Conservation (phyloP, 2,797 vertebrate genomes). For the Parambassis ranga region DNA sequence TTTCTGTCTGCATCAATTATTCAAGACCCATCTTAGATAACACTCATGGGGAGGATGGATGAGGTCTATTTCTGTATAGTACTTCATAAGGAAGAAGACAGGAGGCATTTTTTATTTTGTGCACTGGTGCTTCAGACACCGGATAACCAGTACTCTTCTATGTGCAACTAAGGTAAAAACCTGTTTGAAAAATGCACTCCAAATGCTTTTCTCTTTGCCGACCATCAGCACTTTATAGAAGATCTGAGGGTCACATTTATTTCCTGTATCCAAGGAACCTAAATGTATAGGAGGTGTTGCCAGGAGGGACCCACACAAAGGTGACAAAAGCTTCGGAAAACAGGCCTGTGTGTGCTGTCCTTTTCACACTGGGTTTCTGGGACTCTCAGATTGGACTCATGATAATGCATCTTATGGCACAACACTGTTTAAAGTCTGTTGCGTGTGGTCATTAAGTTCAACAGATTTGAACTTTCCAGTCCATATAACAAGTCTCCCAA, state of each 20-base stretch:
- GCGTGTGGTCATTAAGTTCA: conserved; percentile 6
- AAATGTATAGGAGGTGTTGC: conserved; percentile 54
- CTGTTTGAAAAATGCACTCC: conserved; percentile 60
- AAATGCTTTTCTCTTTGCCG: conserved; percentile 40
- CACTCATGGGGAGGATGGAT: conserved; percentile 73
- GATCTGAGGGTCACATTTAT: conserved; percentile 54
- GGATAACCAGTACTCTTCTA: conserved; percentile 54
- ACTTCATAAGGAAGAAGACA: conserved; percentile 77
- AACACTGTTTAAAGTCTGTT: no score
- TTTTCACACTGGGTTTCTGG: conserved; percentile 30
- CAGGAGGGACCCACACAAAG: conserved; percentile 40
- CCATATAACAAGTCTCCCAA: no score
- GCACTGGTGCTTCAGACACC: conserved; percentile 58
- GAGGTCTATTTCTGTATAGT: conserved; percentile 79
- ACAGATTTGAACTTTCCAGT: not conserved
- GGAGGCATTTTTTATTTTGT: conserved; percentile 76
- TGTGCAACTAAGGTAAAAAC: conserved; percentile 45
- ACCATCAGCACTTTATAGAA: conserved; percentile 60
- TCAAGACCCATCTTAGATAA: conserved; percentile 78
- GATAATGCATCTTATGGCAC: no score
- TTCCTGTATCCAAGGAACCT: conserved; percentile 51
- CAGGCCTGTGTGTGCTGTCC: conserved; percentile 5
- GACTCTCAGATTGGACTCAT: no score
- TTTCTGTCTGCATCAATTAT: conserved; percentile 81
- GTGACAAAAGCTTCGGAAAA: conserved; percentile 57